Base-by-base conservation (phyloP, 2,888 invertebrate species). In the Cyclophora punctaria region DNA sequence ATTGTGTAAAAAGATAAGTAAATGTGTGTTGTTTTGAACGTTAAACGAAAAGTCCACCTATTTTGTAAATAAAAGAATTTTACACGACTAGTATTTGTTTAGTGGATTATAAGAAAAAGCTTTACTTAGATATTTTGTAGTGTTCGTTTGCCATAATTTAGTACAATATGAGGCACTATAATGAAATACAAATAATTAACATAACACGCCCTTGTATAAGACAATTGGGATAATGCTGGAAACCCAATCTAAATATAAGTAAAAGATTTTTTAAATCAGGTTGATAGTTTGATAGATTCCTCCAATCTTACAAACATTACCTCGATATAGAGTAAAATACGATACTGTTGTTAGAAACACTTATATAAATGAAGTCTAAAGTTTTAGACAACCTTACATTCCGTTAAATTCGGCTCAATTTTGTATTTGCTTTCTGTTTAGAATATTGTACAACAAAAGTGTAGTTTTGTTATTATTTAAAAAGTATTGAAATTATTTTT, bases 31-130 rank as follows among this genome's bases (percentile, higher is more conserved):
- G 44, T 44, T 79, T 82, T 76, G 75, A 76, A 72, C 73, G 77
- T 80, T 83, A 79, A 80, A 83, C 84, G 86, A 88, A 88, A 78
- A 84, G 81, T 85, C 87, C 87, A 88, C 87, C 87, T 87, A 85
- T 84, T 84, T 83, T 87, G 86, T 87, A 87, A 83, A 84, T 87
- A 83, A 73, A 77, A 82, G 80, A 78, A 77, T 86, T 86, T 83
- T 85, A 86, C 85, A 84, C 80, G 74, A 78, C 67, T 77, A 77
- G 68, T 69, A 67, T 66, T 67, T 50, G 68, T 73, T 73, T 68
- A 75, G 71, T 73, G 67, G 66, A 71, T 70, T 70, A 65, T 77
- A 72, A 71, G 69, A 63, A 66, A 76, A 83, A 83, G 86, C 85
- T 86, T 87, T 85, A 84, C 79, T 79, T 77, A 76, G 78, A 63